Percentiles rank a stretch among this genome's conserved stretches.
phyloP scores from a whole-genome alignment of 1,140 invertebrate genomes.

The Drosophila pachea region DNA sequence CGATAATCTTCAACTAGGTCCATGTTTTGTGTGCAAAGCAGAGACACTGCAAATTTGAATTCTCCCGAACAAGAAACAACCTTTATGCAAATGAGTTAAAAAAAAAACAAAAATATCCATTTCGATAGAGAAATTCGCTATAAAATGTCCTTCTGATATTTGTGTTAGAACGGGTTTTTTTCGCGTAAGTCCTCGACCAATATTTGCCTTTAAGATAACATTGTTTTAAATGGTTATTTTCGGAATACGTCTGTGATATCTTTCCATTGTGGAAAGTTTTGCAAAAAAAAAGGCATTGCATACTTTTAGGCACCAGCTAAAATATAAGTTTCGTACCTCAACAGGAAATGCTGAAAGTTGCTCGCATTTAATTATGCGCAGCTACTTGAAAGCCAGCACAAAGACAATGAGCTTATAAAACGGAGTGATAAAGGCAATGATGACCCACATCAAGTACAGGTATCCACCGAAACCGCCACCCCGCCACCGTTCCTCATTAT shows the following conservation, averaged over 20 bases:
- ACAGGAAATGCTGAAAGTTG: not conserved
- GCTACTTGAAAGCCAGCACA: slow-evolving; percentile 13
- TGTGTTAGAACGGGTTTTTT: no score
- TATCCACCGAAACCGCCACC: not conserved
- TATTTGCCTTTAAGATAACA: not conserved
- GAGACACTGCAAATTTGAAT: no score
- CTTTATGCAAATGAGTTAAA: no score
- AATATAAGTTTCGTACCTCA: not conserved
- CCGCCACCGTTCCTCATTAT: slow-evolving; percentile 44
- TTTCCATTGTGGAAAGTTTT: not conserved
- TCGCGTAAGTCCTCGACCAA: not conserved
- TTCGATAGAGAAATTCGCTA: no score
- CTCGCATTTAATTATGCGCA: slow-evolving; percentile 16
- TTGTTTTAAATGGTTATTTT: not conserved
- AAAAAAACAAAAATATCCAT: no score
- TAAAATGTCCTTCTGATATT: no score
- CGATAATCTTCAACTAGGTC: no score
- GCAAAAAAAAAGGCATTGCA: slow-evolving; percentile 3
- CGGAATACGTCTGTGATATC: not conserved
- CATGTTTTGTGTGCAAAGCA: no score
- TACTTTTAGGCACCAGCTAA: slow-evolving; percentile 21
- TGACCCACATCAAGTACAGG: slow-evolving; percentile 28
- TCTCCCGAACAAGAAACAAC: no score
- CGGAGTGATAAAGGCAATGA: slow-evolving; percentile 22
- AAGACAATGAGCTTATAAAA: slow-evolving; percentile 16